Base-by-base conservation (phyloP, 1,140 invertebrate genomes). In the Limonius californicus region DNA sequence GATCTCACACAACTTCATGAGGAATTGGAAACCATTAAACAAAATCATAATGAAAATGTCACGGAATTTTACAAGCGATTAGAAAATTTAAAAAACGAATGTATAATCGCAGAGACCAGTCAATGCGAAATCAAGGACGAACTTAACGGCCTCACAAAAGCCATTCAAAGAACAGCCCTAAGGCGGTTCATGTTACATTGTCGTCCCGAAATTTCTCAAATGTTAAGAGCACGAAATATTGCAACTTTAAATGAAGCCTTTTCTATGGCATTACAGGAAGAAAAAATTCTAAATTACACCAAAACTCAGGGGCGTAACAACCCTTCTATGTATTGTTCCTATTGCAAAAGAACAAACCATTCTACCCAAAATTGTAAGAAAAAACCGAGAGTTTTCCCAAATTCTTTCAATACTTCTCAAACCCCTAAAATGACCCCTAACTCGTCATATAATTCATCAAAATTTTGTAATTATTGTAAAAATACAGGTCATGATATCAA, bases 61-160 rank as follows among this genome's bases (percentile, higher is more conserved):
- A 61, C 59, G 7, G 53, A 61, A 14, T 55, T 55, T 18, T 61
- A 54, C 27, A 61, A 54, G 54, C 1, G 59, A 2, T 8, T 61
- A 8, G 50, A 61, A 55, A 61, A 55, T 15, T 11, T 23, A 14
- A 55, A 61, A 45, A 55, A 43, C 32, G 59, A 61, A 45, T 61
- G 53, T 19, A 55, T 43, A 1, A 16, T 39, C 11, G 59, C 59
- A 11, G 59, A 61, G 55, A 55, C 18, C 15, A 30, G 7, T 11
- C 45, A 60, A 19, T 60, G 27, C 16, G 18, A 30, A 53, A 35
- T 19, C 39, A 6, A 12, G 19, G 16, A 53, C 19, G 58, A 60
- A 12, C 15, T 60, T 0, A 18, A 18, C 9, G 30, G 58, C 35
- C 27, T 60, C 4, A 18, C 1, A 14, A 30, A 14, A 20, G 43